Base-by-base conservation (phyloP, 2,113 vertebrate genomes). In the Spermophilus dauricus region DNA sequence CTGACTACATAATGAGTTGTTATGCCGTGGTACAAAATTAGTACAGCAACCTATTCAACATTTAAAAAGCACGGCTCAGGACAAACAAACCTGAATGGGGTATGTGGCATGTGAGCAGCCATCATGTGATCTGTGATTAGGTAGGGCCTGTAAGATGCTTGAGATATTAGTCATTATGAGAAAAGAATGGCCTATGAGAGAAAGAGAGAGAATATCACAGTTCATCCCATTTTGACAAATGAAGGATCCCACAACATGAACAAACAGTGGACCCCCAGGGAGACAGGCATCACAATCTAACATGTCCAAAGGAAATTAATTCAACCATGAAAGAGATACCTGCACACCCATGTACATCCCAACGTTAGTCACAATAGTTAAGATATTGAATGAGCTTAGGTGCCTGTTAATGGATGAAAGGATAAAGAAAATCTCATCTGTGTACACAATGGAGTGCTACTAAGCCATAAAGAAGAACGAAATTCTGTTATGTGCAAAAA, bases 71-170 rank as follows among this genome's bases (percentile, higher is more conserved):
- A 51, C 8, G 73, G 9, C 53, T 28, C 9, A 42, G 34, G 65
- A 1, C 73, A 76, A 70, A 69, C 6, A 12, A n/a, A 24, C 34
- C 34, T 11, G 24, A 37, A 34, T 14, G 24, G 8, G 14, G 17
- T 0, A 42, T 32, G 32, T 2, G 17, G 45, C 24, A 16, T 18
- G 26, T 0, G 0, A 65, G 20, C 28, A 37, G 22, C 34, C 45
- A 3, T 1, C 14, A 8, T 6, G 10, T 48, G 28, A 48, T 5
- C 10, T 10, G 0, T 2, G 45, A 45, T 22, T 17, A 10, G 2
- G 4, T 22, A 8, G 14, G 22, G 30, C 17, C 8, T 5, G 0
- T 32, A 14, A 3, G 58, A 17, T 4, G 0, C 83, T 42, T 56
- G 20, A 24, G 42, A 7, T 42, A 0, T 34, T 48, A n/a, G 8